Conservation (phyloP, 2,888 invertebrate species). For the Loripinus fragilis region DNA sequence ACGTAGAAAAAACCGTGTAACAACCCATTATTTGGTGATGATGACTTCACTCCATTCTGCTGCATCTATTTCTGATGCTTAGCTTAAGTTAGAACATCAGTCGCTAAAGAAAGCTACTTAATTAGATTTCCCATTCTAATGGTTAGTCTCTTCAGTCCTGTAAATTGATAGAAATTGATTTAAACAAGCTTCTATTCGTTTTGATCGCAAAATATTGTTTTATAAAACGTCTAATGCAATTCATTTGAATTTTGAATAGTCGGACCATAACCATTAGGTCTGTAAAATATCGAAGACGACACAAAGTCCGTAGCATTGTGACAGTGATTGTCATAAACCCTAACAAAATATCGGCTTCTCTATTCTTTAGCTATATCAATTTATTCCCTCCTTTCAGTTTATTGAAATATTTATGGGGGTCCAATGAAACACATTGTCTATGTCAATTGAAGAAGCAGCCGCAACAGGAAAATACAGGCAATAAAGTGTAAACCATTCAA, state of each 20-base stretch:
- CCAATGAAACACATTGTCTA: not conserved
- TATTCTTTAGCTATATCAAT: not conserved
- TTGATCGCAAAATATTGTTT: not conserved
- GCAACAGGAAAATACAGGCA: not conserved
- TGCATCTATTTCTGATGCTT: no score
- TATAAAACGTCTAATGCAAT: not conserved
- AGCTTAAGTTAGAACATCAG: no score
- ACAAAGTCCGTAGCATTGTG: not conserved
- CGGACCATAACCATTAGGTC: not conserved
- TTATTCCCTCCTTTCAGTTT: not conserved
- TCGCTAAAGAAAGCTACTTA: no score
- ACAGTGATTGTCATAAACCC: not conserved
- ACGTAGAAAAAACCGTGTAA: no score
- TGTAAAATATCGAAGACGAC: not conserved
- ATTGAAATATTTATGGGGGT: slow-evolving; percentile 5
- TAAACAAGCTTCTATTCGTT: not conserved
- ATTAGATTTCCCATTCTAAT: no score
- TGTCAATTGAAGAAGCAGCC: not conserved
- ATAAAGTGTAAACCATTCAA: not conserved
- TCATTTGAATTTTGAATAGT: slow-evolving; percentile 8
- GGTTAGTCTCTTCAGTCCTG: no score
- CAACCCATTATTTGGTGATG: no score
- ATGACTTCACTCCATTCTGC: no score
- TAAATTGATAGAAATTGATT: not conserved
- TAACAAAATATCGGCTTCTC: not conserved